Base-by-base conservation (phyloP, 2,888 invertebrate species). In the Cordilura impudica region DNA sequence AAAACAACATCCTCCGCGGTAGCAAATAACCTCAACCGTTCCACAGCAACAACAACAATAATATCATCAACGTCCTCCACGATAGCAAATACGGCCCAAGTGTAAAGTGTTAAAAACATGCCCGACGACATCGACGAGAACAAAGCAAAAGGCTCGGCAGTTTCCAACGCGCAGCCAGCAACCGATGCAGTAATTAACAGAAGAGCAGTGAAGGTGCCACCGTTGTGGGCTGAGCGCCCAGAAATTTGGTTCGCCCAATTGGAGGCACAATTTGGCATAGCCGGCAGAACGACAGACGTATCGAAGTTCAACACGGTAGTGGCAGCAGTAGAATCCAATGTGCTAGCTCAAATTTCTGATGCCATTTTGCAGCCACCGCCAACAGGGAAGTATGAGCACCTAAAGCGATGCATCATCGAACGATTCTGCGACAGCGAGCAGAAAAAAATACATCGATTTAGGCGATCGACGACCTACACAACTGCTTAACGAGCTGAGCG, bases 171-270 rank as follows among this genome's bases (percentile, higher is more conserved):
- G 6, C 4, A 3, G 6, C 4, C 26, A 26, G 26, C 26, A 26
- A 6, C 26, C 3, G 26, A 26, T 6, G 6, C 6, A 4, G 3
- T 26, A 6, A 6, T 26, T 6, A 26, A 26, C 6, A 26, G 61
- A 26, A 29, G 43, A 2, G 54, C 67, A 1, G 58, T 83, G 1
- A 78, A 81, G 3, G 51, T 82, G 7, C 83, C 85, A 2, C 84
- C 83, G 0, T 85, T 85, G 43, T 82, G 83, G 78, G 19, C 83
- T 1, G 78, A 82, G 0, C 82, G 83, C 2, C 83, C 85, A 0
- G 84, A 83, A 18, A 54, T 86, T 43, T 87, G 85, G 85, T 85
- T 87, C 31, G 83, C 84, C 0, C 82, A 85, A 31, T 31, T 85
- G 3, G 85, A 86, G 21, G 81, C 83, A 0, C 84, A 84, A 49